Evolutionary conservation across 2,113 vertebrate species (phyloP).

Genomic region (Lipophrys pholis): DNA sequence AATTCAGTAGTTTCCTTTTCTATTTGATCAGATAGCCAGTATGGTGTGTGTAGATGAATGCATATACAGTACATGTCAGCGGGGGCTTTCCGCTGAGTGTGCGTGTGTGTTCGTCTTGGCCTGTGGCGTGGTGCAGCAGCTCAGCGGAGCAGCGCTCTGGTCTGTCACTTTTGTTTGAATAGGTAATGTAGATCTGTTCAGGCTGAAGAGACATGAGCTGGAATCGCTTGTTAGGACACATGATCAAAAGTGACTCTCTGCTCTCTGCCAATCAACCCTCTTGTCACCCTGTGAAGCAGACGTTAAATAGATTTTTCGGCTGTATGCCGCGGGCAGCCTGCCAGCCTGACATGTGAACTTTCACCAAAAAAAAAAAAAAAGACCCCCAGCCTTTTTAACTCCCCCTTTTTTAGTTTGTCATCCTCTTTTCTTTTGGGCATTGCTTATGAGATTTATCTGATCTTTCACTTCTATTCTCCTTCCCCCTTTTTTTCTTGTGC

Average conservation of each 20-base stretch:
- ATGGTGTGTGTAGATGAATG: neutral
- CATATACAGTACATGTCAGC: slow-evolving; percentile 8
- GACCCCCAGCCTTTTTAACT: slow-evolving; percentile 84
- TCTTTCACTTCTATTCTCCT: neutral
- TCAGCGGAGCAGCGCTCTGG: slow-evolving; percentile 89
- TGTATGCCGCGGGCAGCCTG: slow-evolving; percentile 86
- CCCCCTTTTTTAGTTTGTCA: slow-evolving; percentile 66
- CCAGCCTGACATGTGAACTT: slow-evolving; percentile 95
- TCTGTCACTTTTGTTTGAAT: slow-evolving; percentile 98
- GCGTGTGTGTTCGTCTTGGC: slow-evolving; percentile 46
- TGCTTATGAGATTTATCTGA: neutral
- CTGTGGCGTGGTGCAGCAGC: slow-evolving; percentile 78
- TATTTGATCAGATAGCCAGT: slow-evolving; percentile 57
- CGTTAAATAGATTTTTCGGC: slow-evolving; percentile 94
- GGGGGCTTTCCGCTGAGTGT: neutral
- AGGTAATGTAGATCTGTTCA: slow-evolving; percentile 94
- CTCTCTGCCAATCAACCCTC: slow-evolving; percentile 97
- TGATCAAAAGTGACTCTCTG: slow-evolving; percentile 96
- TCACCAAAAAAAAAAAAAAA: slow-evolving; percentile 80
- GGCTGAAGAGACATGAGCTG: slow-evolving; percentile 94
- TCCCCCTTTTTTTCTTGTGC: neutral
- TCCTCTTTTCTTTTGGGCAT: slow-evolving; percentile 32
- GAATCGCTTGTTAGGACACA: slow-evolving; percentile 98
- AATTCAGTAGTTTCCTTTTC: slow-evolving; percentile 67
- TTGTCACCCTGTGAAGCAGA: slow-evolving; percentile 93